Evolutionary conservation across 2,113 vertebrate species (phyloP).

Genomic region (Forbesichthys agassizii): DNA sequence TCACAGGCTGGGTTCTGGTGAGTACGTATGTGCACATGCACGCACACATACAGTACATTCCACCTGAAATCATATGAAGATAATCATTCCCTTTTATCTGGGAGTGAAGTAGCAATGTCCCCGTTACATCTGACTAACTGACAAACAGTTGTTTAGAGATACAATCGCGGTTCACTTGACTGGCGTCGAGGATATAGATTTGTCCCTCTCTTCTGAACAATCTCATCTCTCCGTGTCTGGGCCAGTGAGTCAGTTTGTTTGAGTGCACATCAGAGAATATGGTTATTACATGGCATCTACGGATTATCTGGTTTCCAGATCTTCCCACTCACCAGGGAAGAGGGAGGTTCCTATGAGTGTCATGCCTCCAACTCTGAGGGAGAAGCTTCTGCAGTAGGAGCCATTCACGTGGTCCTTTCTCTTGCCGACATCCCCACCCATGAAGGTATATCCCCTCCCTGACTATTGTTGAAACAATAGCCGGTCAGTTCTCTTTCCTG

Average conservation of each 20-base stretch:
- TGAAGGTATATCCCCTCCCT: slow-evolving; percentile 71
- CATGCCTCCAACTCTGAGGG: slow-evolving; percentile 86
- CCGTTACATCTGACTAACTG: too few relatives aligned
- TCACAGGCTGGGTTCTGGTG: slow-evolving; percentile 95
- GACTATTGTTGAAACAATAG: background rate
- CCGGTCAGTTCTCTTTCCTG: too few relatives aligned
- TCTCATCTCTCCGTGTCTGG: too few relatives aligned
- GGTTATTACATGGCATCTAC: too few relatives aligned
- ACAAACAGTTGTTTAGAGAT: too few relatives aligned
- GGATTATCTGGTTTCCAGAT: slow-evolving; percentile 71
- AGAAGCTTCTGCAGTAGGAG: slow-evolving; percentile 83
- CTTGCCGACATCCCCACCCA: slow-evolving; percentile 78
- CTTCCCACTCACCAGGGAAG: slow-evolving; percentile 85
- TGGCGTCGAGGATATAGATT: too few relatives aligned
- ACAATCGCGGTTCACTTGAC: too few relatives aligned
- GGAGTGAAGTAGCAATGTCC: too few relatives aligned
- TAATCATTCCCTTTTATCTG: too few relatives aligned
- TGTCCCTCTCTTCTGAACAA: too few relatives aligned
- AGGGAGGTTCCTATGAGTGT: slow-evolving; percentile 89
- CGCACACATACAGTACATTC: background rate
- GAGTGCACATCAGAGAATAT: background rate
- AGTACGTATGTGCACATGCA: slow-evolving; percentile 46
- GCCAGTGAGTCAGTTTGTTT: background rate
- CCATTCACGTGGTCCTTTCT: slow-evolving; percentile 83
- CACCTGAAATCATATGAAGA: too few relatives aligned